Evolutionary conservation across 53 echinoderm and acorn worm genomes (phyloP).

Genomic region (Astropecten irregularis): DNA sequence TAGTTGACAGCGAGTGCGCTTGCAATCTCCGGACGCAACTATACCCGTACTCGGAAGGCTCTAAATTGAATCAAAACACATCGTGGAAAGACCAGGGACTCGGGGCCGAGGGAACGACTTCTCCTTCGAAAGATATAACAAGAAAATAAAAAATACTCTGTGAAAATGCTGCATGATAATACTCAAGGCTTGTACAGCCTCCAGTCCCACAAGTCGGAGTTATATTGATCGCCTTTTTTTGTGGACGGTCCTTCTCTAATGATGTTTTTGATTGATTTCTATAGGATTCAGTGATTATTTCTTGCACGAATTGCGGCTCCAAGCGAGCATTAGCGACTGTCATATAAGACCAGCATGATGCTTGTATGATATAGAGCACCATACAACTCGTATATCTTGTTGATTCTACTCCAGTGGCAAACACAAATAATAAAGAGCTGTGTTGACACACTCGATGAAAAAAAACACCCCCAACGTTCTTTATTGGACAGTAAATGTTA

Average conservation of each 20-base stretch:
- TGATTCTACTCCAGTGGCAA: no score
- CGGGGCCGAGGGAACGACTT: no score
- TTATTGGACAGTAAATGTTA: no score
- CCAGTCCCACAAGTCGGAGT: not conserved
- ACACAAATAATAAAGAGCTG: no score
- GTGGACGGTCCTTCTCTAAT: not conserved
- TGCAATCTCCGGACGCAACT: constrained; percentile 6
- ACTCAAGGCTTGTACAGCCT: not conserved
- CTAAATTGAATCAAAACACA: constrained; percentile 30
- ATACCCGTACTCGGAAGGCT: not conserved
- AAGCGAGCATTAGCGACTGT: no score
- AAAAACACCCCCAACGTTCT: no score
- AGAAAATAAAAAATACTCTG: no score
- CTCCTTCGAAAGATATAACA: no score
- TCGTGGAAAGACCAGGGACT: not conserved
- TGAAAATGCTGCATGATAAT: not conserved
- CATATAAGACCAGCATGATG: no score
- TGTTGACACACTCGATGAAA: no score
- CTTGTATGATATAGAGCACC: no score
- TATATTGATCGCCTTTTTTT: constrained; percentile 6
- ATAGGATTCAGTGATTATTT: not conserved
- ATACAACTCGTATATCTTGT: no score
- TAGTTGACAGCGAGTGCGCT: not conserved
- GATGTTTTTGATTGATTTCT: constrained; percentile 30
- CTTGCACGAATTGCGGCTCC: not conserved